phyloP scores from a whole-genome alignment of 2,888 invertebrate genomes.

The Caenorhabditis zanzibari region DNA sequence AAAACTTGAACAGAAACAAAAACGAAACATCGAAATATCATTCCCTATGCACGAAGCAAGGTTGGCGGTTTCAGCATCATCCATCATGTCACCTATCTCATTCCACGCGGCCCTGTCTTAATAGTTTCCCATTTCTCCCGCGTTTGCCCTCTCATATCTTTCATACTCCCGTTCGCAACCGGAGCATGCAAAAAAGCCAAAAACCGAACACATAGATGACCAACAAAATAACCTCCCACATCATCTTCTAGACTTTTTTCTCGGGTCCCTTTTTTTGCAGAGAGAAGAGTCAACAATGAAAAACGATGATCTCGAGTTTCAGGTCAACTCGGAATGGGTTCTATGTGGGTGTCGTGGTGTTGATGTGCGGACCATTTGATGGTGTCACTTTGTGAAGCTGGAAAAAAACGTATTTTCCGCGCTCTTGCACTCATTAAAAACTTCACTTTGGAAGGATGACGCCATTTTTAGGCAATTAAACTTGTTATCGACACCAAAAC shows the following conservation, averaged over 20 bases:
- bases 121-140: background rate
- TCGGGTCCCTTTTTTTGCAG: slow-evolving; percentile 37
- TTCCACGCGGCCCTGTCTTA: background rate
- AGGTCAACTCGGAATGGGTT: slow-evolving; percentile 50
- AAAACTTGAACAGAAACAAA: background rate
- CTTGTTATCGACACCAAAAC: slow-evolving; percentile 56
- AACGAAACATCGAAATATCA: background rate
- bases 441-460: slow-evolving; percentile 40
- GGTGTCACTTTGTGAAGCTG: slow-evolving; percentile 42
- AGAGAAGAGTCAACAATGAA: slow-evolving; percentile 52
- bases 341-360: slow-evolving; percentile 56
- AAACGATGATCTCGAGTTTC: slow-evolving; percentile 60
- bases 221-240: slow-evolving; percentile 33
- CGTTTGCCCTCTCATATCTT: background rate
- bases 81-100: slow-evolving; percentile 44
- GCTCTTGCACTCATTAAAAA: slow-evolving; percentile 58
- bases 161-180: slow-evolving; percentile 14
- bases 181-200: slow-evolving; percentile 42
- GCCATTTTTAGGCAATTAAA: slow-evolving; percentile 58
- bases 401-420: slow-evolving; percentile 15
- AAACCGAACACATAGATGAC: slow-evolving; percentile 37
- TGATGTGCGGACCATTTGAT: slow-evolving; percentile 31
- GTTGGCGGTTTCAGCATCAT: slow-evolving; percentile 37
- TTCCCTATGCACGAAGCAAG: slow-evolving; percentile 37
- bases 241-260: slow-evolving; percentile 7